Percentiles rank a stretch among this genome's conserved stretches.
These are phyloP conservation scores for Stercorarius parasiticus DNA, from an alignment of 2,113 vertebrate genomes.

Conservation along the genomic window DNA sequence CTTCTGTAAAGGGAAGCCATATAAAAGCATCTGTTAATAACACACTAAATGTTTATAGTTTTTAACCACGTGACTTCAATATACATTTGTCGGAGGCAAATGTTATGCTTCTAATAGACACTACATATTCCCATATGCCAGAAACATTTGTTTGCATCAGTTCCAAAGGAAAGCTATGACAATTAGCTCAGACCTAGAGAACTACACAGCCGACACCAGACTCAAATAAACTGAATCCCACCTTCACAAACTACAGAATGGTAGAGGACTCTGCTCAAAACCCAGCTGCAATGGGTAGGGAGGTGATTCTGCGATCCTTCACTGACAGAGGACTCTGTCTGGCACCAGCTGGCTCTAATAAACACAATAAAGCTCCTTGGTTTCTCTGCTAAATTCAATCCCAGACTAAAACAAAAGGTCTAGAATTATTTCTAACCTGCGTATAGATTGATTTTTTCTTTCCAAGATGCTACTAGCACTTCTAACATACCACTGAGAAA, in stretches of 20 bases:
- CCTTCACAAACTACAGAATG: not conserved
- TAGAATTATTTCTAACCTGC: not conserved
- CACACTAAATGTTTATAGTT: not conserved
- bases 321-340: not conserved
- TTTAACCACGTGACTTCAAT: not conserved
- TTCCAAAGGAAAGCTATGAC: not conserved
- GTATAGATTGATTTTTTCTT: not conserved
- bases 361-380: not conserved
- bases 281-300: not conserved
- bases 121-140: not conserved
- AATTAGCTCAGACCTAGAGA: not conserved
- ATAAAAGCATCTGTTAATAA: not conserved
- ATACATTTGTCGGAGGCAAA: not conserved
- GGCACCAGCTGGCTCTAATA: not conserved
- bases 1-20: not conserved
- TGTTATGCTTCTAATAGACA: not conserved
- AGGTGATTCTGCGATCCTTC: not conserved
- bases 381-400: not conserved
- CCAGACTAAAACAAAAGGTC: not conserved
- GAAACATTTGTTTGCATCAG: not conserved
- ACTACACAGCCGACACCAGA: not conserved
- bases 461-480: not conserved
- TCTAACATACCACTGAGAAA: not conserved
- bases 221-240: not conserved
- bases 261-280: not conserved